Conservation (phyloP, 2,797 vertebrate species). For the Eptatretus atami region DNA sequence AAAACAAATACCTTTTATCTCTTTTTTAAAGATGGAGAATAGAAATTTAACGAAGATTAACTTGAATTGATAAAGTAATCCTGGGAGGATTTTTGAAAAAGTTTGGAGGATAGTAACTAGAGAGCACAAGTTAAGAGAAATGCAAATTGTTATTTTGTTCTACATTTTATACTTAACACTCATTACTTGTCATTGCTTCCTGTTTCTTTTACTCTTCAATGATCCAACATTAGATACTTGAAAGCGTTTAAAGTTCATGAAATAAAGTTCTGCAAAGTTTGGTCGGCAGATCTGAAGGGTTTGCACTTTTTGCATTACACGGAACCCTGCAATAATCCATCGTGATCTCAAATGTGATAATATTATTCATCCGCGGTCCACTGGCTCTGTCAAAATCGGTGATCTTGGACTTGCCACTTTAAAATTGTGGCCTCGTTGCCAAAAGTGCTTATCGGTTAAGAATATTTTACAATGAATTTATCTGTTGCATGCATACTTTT, state of each 20-base stretch:
- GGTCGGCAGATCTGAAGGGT: constrained; percentile 65
- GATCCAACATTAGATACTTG: constrained; percentile 28
- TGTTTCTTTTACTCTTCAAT: too few species aligned
- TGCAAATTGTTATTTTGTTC: too few species aligned
- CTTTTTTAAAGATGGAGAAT: too few species aligned
- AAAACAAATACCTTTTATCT: too few species aligned
- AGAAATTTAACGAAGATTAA: too few species aligned
- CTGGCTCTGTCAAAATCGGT: constrained; percentile 77
- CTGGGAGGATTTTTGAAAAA: too few species aligned
- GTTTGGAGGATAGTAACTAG: too few species aligned
- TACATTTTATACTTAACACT: too few species aligned
- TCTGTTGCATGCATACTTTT: too few species aligned
- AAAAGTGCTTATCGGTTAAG: constrained; percentile 85
- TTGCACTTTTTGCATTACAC: constrained; percentile 71
- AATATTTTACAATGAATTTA: not conserved
- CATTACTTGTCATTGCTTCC: too few species aligned
- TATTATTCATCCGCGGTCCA: constrained; percentile 83
- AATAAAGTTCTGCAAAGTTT: constrained; percentile 85
- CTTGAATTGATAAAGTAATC: too few species aligned
- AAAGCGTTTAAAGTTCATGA: constrained; percentile 98
- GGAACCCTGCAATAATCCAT: constrained; percentile 69
- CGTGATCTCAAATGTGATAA: constrained; percentile 92
- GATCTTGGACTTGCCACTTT: constrained; percentile 70
- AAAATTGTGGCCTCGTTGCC: constrained; percentile 66
- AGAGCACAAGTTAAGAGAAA: too few species aligned